These are phyloP conservation scores for Ophion obscuratus DNA, from an alignment of 2,888 invertebrate species.

Conservation along the genomic window DNA sequence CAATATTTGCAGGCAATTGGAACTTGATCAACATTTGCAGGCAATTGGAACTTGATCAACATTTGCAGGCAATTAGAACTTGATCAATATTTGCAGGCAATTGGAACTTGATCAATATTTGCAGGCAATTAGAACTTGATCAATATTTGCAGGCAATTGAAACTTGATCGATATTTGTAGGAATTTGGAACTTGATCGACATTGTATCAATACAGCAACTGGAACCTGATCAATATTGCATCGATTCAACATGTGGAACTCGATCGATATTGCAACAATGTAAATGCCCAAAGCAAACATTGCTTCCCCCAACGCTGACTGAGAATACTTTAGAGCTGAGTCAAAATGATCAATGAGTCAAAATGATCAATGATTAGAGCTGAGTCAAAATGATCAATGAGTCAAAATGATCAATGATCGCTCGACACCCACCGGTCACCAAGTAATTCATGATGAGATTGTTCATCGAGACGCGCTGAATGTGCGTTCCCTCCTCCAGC, in stretches of 20 bases:
- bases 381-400: not conserved
- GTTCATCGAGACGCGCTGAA: conserved; percentile 97
- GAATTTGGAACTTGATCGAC: not conserved
- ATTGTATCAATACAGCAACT: not conserved
- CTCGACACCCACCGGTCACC: conserved; percentile 91
- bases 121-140: too few species aligned
- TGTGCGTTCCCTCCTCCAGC: conserved; percentile 90
- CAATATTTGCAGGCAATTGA: too few species aligned
- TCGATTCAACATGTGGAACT: not conserved
- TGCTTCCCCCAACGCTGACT: too few species aligned
- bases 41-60: too few species aligned
- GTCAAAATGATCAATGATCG: not conserved
- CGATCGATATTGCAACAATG: not conserved
- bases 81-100: not conserved
- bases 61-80: too few species aligned
- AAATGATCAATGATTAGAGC: too few species aligned
- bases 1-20: not conserved
- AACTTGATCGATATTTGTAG: not conserved
- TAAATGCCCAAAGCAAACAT: too few species aligned
- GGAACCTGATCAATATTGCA: not conserved
- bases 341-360: not conserved
- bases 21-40: not conserved
- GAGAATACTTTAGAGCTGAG: too few species aligned
- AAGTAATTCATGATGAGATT: conserved; percentile 99
- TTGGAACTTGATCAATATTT: too few species aligned